Base-by-base conservation (phyloP, 2,113 vertebrate genomes). In the Myotis davidii region DNA sequence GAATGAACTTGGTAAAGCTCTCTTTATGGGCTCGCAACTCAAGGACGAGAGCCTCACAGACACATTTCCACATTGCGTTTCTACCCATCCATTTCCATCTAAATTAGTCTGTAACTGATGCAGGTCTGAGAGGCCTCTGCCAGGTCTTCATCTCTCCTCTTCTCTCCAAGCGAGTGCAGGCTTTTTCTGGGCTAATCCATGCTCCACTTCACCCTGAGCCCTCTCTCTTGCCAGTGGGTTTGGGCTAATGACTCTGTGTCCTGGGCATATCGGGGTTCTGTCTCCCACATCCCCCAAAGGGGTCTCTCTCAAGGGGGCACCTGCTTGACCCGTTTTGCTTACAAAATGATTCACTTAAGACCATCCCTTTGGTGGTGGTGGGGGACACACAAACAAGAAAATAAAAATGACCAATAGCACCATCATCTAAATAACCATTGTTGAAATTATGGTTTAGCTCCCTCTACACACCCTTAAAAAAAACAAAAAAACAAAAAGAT, bases 41-140 rank as follows among this genome's bases (percentile, higher is more conserved):
- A 50, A 52, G 3, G 3, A 54, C 1, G 2, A 74, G 73, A 92
- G 39, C 70, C 34, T 48, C 6, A 0, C 77, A 7, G 0, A 0
- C 42, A 11, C 56, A 1, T 4, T 59, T 10, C 21, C 50, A 21
- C 79, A 0, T 74, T 94, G 91, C 79, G 95, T 97, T 96, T 95
- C 59, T 87, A 13, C 39, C 48, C 88, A 72, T 79, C 95, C 88
- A 77, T 96, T 98, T 97, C 91, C 93, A 84, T 67, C 95, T 87
- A 95, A 95, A 97, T 97, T 84, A 93, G 96, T 91, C 96, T 96
- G 95, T 91, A 88, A 86, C 86, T 96, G 95, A 93, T 90, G 96
- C 65, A 32, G 83, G 65, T 85, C 48, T 95, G 79, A 89, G 96
- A 97, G 94, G 76, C 95, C 78, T 88, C 70, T 67, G 34, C 18